Conservation (phyloP, 2,113 vertebrate species). For the Pseudolaguvia tuberculata region DNA sequence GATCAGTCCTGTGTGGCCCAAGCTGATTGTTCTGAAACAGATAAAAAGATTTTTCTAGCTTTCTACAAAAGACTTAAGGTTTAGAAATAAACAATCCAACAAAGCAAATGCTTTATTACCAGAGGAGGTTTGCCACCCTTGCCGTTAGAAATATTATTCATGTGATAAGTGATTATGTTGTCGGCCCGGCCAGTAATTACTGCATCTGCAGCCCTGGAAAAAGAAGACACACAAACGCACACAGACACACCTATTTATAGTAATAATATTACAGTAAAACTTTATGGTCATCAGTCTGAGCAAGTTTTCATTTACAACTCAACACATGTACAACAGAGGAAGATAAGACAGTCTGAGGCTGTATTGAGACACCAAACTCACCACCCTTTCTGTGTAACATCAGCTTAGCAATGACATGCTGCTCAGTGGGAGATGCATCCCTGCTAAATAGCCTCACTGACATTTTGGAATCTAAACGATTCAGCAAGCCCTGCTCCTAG, state of each 20-base stretch:
- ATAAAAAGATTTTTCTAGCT: slow-evolving; percentile 23
- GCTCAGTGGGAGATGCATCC: slow-evolving; percentile 27
- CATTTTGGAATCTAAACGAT: slow-evolving; percentile 25
- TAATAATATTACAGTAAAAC: slow-evolving; percentile 3
- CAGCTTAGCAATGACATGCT: slow-evolving; percentile 32
- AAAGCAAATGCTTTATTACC: slow-evolving; percentile 65
- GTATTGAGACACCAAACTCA: slow-evolving; percentile 13
- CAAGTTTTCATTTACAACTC: not conserved
- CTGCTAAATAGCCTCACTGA: slow-evolving; percentile 29
- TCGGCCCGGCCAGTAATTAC: slow-evolving; percentile 94
- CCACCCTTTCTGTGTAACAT: slow-evolving; percentile 24
- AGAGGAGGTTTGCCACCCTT: slow-evolving; percentile 86
- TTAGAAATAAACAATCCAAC: not conserved
- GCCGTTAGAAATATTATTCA: slow-evolving; percentile 96
- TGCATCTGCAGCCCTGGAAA: slow-evolving; percentile 90
- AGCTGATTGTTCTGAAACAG: slow-evolving; percentile 81
- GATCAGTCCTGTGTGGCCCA: slow-evolving; percentile 79
- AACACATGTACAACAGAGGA: slow-evolving; percentile 4
- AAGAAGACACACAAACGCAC: slow-evolving; percentile 49
- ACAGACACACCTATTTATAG: slow-evolving; percentile 4
- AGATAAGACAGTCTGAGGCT: slow-evolving; percentile 18
- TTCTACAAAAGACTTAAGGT: not conserved
- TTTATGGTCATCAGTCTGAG: not conserved
- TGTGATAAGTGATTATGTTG: slow-evolving; percentile 95
- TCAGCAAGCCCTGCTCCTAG: slow-evolving; percentile 21